Percentiles rank a stretch among this genome's conserved stretches.
These are phyloP conservation scores for Orthochromis malagaraziensis DNA, from an alignment of 2,113 vertebrate species.

Conservation along the genomic window DNA sequence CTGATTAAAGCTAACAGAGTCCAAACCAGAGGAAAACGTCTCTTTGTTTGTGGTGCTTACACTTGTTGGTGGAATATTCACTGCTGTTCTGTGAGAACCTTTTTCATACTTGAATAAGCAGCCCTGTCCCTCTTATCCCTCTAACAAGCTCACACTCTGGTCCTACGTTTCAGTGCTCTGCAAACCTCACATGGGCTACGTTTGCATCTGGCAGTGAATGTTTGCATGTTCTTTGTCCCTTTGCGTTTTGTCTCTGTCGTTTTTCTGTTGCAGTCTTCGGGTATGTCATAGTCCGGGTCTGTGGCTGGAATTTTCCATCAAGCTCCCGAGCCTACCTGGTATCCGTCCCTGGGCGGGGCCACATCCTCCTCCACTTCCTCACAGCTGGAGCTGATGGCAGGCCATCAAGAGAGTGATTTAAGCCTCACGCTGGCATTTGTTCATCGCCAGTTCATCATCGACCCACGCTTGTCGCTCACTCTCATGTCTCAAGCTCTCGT, in stretches of 20 bases:
- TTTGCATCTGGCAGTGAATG: not conserved
- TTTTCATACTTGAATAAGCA: not conserved
- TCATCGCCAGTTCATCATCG: not conserved
- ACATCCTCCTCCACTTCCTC: not conserved
- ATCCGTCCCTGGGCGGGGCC: not conserved
- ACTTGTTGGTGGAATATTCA: not conserved
- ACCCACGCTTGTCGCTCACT: not conserved
- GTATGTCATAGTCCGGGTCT: not conserved
- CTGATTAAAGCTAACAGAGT: not conserved
- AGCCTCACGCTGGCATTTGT: not conserved
- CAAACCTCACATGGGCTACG: not conserved
- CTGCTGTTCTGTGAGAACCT: not conserved
- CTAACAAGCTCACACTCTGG: not conserved
- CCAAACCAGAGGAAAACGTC: not conserved
- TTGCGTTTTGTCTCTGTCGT: not conserved
- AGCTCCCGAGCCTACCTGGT: not conserved
- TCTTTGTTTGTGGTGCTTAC: not conserved
- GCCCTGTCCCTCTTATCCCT: not conserved
- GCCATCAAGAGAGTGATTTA: not conserved
- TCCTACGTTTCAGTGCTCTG: not conserved
- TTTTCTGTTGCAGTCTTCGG: not conserved
- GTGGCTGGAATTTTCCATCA: not conserved
- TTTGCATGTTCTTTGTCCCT: not conserved
- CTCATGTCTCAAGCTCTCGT: not conserved
- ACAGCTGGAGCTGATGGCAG: not conserved